phyloP scores from a whole-genome alignment of 2,888 invertebrate genomes.

The Drosophila monieri region DNA sequence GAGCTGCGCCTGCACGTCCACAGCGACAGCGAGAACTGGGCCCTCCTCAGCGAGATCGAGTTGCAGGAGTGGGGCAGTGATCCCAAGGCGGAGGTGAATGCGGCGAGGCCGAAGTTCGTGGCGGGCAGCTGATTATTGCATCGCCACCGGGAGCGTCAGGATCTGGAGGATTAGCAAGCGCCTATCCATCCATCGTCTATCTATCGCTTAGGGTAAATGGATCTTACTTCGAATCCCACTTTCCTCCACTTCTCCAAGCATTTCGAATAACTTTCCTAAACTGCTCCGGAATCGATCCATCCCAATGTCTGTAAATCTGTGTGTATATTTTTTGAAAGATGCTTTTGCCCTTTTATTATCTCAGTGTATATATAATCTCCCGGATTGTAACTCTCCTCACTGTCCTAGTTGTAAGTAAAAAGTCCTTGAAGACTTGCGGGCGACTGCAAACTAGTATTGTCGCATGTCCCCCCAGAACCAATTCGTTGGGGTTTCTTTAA shows the following conservation, averaged over 20 bases:
- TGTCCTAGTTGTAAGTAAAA: conserved; percentile 23
- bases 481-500: conserved; percentile 30
- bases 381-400: conserved; percentile 18
- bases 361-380: conserved; percentile 65
- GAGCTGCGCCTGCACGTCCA: conserved; percentile 91
- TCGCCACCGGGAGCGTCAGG: conserved; percentile 50
- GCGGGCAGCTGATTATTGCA: conserved; percentile 76
- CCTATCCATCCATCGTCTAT: conserved; percentile 32
- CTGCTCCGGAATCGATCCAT: conserved; percentile 14
- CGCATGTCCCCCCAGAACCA: conserved; percentile 20
- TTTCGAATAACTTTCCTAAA: background rate
- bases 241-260: background rate
- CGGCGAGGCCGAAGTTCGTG: conserved; percentile 59
- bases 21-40: conserved; percentile 94
- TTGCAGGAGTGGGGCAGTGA: conserved; percentile 85
- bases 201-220: conserved; percentile 16
- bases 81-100: conserved; percentile 55
- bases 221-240: background rate
- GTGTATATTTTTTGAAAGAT: conserved; percentile 69
- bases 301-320: conserved; percentile 44
- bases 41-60: conserved; percentile 91
- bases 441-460: conserved; percentile 13
- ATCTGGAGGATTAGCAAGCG: conserved; percentile 17
- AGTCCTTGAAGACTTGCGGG: background rate
- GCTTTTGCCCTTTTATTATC: conserved; percentile 56